Conservation (phyloP, 2,113 vertebrate species). For the Lota lota region DNA sequence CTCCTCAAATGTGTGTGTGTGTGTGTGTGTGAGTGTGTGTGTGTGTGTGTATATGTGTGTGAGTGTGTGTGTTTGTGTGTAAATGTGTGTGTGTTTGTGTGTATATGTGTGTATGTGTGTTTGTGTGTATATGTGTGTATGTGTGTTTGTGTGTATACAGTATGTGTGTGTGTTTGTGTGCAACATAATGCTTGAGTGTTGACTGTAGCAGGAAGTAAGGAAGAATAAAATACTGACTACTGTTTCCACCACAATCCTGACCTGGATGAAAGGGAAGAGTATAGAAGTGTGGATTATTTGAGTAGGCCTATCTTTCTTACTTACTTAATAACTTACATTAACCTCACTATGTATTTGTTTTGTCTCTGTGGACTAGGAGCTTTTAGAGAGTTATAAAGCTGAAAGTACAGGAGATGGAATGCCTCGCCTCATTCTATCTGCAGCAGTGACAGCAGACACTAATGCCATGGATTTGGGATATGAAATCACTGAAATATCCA, state of each 20-base stretch:
- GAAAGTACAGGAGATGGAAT: slow-evolving; percentile 42
- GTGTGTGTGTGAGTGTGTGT: background rate
- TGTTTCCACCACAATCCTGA: too few relatives aligned
- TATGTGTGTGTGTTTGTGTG: too few relatives aligned
- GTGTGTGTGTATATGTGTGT: background rate
- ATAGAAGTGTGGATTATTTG: too few relatives aligned
- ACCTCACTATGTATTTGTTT: background rate
- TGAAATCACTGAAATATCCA: slow-evolving; percentile 54
- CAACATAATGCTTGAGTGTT: too few relatives aligned
- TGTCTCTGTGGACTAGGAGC: slow-evolving; percentile 54
- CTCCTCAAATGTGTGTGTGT: background rate
- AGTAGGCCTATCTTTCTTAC: background rate
- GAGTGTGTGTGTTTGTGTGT: background rate
- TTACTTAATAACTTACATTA: background rate
- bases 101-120: background rate
- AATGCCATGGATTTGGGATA: slow-evolving; percentile 46
- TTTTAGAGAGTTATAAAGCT: slow-evolving; percentile 55
- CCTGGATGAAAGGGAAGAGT: too few relatives aligned
- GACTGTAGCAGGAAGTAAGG: too few relatives aligned
- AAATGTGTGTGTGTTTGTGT: background rate
- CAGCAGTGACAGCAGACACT: slow-evolving; percentile 42
- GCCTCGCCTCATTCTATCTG: slow-evolving; percentile 55
- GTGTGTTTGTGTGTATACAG: background rate
- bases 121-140: background rate
- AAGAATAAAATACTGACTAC: too few relatives aligned